These are phyloP conservation scores for Zaprionus camerounensis DNA, from an alignment of 1,140 invertebrate species.

Conservation along the genomic window DNA sequence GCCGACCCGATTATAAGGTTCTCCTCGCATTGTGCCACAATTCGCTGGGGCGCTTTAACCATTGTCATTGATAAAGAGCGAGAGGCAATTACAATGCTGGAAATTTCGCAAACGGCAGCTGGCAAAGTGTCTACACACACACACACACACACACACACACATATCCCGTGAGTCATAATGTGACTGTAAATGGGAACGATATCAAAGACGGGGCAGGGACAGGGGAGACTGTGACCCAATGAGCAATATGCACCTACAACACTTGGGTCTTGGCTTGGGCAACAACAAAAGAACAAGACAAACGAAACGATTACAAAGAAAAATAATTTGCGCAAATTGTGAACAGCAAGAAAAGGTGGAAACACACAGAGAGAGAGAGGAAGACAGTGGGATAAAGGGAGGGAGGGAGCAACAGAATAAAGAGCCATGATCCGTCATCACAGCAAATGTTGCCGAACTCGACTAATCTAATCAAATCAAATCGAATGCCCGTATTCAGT, in stretches of 20 bases:
- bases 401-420: slow-evolving; percentile 35
- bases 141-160: slow-evolving; percentile 30
- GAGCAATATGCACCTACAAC: slow-evolving; percentile 75
- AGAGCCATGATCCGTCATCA: slow-evolving; percentile 65
- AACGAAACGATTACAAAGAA: slow-evolving; percentile 75
- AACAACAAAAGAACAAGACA: slow-evolving; percentile 69
- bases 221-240: slow-evolving; percentile 70
- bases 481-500: slow-evolving; percentile 45
- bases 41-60: slow-evolving; percentile 20
- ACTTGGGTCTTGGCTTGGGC: slow-evolving; percentile 46
- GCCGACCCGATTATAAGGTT: slow-evolving; percentile 39
- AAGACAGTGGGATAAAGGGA: background rate
- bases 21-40: slow-evolving; percentile 52
- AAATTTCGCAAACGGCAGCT: slow-evolving; percentile 62
- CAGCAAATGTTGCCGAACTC: slow-evolving; percentile 62
- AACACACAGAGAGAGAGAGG: background rate
- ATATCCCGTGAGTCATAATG: slow-evolving; percentile 60
- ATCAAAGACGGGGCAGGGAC: background rate
- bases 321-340: slow-evolving; percentile 78
- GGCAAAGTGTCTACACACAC: slow-evolving; percentile 58
- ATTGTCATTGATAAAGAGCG: slow-evolving; percentile 64
- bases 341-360: background rate
- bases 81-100: slow-evolving; percentile 66
- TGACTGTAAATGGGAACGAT: slow-evolving; percentile 27
- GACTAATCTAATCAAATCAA: slow-evolving; percentile 77